Evolutionary conservation across 2,888 invertebrate species (phyloP), one percentile per base, ranked within the genome.

Genomic region (Eledona agricola): DNA sequence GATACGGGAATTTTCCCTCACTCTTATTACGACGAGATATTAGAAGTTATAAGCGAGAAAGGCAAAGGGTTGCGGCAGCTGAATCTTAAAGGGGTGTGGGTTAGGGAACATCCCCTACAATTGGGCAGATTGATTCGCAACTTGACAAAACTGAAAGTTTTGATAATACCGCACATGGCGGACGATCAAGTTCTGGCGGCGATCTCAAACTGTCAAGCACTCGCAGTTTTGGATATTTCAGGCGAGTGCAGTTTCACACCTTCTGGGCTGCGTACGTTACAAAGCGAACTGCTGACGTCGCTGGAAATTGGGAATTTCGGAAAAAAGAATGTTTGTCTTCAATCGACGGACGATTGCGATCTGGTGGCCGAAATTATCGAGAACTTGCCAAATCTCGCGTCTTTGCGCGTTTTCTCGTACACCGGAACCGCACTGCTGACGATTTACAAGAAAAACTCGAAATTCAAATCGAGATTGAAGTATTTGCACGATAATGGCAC

Each of bases 31-130:
- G 82, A 83, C 55, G 84, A 83, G 73, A 84, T 88, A 62, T 76
- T 88, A 64, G 82, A 85, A 72, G 80, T 84, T 57, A 84, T 88
- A 63, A 78, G 79, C 2, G 80, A 80, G 11, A 84, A 84, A 72
- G 88, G 87, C 3, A 80, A 77, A 3, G 84, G 86, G 16, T 66
- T 88, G 59, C 82, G 83, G 28, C 72, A 74, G 35, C 79, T 88
- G 38, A 87, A 87, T 73, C 74, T 88, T 47, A 87, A 87, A 77
- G 88, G 88, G 6, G 84, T 88, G 17, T 88, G 87, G 87, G 84
- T 85, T 25, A 84, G 85, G 71, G 87, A 88, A 57, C 83, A 85
- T 62, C 79, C 87, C 64, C 75, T 80, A 47, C 78, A 84, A 5
- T 79, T 88, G 77, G 83, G 82, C 55, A 78, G 83, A 15, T 72